phyloP scores from a whole-genome alignment of 1,140 invertebrate species.

The Drosophila pseudoobscura region DNA sequence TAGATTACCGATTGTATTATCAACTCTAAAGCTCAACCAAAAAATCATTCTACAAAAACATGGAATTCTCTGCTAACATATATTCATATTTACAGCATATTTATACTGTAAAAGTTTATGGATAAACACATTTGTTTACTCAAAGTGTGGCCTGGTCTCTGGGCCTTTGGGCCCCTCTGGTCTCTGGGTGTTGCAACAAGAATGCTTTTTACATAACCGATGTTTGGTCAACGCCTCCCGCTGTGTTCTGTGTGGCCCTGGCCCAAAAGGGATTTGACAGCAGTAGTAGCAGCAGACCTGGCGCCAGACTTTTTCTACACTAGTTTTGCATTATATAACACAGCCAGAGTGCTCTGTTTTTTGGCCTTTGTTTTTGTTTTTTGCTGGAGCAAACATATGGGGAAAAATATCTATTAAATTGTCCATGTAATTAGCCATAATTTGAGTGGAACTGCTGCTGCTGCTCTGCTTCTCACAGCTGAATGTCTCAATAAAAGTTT shows the following conservation, averaged over 20 bases:
- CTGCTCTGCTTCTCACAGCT: constrained; percentile 13
- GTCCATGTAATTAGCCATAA: constrained; percentile 69
- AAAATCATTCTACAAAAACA: too few relatives aligned
- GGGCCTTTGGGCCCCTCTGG: too few relatives aligned
- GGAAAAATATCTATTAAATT: constrained; percentile 57
- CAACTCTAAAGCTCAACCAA: too few relatives aligned
- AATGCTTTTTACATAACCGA: background rate
- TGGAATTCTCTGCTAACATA: too few relatives aligned
- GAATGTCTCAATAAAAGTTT: constrained; percentile 61
- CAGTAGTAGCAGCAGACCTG: background rate
- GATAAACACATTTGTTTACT: constrained; percentile 24
- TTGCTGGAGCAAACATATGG: constrained; percentile 50
- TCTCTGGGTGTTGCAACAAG: constrained; percentile 30
- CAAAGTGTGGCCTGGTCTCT: constrained; percentile 5
- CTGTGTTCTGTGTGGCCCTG: constrained; percentile 10
- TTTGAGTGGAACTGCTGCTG: constrained; percentile 40
- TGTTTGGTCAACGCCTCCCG: background rate
- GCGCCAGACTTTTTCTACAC: constrained; percentile 30
- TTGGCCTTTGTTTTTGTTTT: constrained; percentile 20
- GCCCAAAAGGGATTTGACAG: constrained; percentile 7
- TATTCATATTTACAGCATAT: too few relatives aligned
- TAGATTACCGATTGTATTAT: constrained; percentile 13
- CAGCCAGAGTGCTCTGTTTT: too few relatives aligned
- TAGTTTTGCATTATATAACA: constrained; percentile 1
- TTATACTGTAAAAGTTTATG: too few relatives aligned